A percentile compares a stretch with the other conserved stretches of the same genome.
These are phyloP conservation scores for Amazona vittata DNA, from an alignment of 2,113 vertebrate genomes.

Conservation along the genomic window DNA sequence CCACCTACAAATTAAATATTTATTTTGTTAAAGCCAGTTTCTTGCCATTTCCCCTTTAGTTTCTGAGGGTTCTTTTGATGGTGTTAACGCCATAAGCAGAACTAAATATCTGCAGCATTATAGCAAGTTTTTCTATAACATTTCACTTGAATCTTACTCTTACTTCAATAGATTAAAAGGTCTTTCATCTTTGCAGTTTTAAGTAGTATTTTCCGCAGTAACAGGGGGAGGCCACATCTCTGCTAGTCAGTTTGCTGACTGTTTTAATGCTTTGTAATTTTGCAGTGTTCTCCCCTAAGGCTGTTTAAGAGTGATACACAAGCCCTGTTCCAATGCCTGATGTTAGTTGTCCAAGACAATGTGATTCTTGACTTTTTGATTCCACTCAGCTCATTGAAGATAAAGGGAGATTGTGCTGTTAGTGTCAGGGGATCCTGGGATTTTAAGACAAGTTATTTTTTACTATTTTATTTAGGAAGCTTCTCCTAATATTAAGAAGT, in stretches of 20 bases:
- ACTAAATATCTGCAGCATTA: constrained; percentile 57
- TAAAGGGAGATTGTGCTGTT: neutral
- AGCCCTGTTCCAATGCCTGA: neutral
- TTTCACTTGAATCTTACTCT: constrained; percentile 52
- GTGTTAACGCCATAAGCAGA: constrained; percentile 56
- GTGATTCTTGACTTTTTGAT: constrained; percentile 8
- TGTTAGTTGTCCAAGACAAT: constrained; percentile 21
- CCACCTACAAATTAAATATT: constrained; percentile 33
- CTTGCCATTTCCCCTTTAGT: constrained; percentile 2
- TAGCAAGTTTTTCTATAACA: constrained; percentile 1
- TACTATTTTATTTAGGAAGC: neutral
- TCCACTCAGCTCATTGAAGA: neutral
- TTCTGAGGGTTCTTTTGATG: constrained; percentile 54
- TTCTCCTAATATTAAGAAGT: neutral
- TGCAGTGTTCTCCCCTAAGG: constrained; percentile 4
- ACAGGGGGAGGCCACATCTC: neutral
- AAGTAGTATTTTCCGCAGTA: constrained; percentile 57
- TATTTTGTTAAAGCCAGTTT: constrained; percentile 45
- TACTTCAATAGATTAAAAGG: constrained; percentile 54
- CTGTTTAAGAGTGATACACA: neutral
- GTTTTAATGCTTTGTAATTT: constrained; percentile 44
- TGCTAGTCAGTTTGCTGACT: constrained; percentile 41
- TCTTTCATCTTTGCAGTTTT: constrained; percentile 59
- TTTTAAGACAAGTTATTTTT: neutral
- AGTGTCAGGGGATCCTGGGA: neutral